These are phyloP conservation scores for Drosophila sproati DNA, from an alignment of 1,140 invertebrate species.

Conservation along the genomic window DNA sequence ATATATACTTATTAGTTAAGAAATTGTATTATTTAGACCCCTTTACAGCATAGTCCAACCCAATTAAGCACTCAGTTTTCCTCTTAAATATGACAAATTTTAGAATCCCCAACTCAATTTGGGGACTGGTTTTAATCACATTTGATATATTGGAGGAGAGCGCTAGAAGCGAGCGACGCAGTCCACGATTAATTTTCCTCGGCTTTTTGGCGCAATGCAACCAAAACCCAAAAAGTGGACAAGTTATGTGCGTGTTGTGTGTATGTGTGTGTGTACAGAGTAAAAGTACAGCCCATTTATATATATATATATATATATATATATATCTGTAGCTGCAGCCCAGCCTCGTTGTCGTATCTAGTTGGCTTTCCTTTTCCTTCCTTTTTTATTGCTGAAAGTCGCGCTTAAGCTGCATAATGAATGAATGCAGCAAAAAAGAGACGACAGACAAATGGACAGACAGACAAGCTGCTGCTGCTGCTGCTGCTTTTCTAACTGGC, in stretches of 20 bases:
- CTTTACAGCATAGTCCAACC: too few relatives aligned
- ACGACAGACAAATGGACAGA: neutral
- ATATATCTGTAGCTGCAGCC: conserved; percentile 18
- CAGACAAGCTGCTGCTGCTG: conserved; percentile 47
- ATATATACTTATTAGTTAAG: too few relatives aligned
- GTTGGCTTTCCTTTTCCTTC: neutral
- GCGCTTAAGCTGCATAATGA: conserved; percentile 81
- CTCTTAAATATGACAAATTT: too few relatives aligned
- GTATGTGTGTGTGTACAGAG: neutral
- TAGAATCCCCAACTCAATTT: conserved; percentile 41
- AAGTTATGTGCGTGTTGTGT: conserved; percentile 9
- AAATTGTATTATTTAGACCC: too few relatives aligned
- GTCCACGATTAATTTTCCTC: conserved; percentile 76
- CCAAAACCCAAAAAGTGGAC: conserved; percentile 35
- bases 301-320: neutral
- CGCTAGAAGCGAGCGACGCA: conserved; percentile 48
- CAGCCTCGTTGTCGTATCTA: neutral
- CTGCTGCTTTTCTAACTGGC: conserved; percentile 41
- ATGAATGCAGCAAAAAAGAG: conserved; percentile 68
- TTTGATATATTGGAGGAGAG: conserved; percentile 75
- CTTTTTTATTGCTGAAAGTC: conserved; percentile 13
- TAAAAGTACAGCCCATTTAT: conserved; percentile 38
- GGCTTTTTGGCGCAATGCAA: conserved; percentile 70
- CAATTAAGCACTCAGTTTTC: too few relatives aligned
- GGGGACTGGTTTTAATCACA: conserved; percentile 68